These are phyloP conservation scores for Onychomys torridus DNA, from an alignment of 2,797 vertebrate genomes.

Conservation along the genomic window DNA sequence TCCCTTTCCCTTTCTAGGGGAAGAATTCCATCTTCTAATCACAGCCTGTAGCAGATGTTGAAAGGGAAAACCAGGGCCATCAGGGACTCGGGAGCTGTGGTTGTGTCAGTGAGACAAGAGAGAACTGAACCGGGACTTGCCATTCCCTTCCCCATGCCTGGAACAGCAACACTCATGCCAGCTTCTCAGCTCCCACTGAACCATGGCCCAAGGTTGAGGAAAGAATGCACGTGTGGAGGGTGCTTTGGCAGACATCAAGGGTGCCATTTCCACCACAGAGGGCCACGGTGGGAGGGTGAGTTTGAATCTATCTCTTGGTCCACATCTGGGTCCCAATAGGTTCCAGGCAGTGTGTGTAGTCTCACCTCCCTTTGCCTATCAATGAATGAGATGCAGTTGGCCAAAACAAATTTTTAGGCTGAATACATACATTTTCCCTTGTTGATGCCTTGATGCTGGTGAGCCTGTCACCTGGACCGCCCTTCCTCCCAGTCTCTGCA, in stretches of 20 bases:
- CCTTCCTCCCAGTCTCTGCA: neutral
- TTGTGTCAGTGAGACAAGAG: neutral
- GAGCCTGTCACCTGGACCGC: neutral
- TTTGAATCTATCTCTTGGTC: neutral
- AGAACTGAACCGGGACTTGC: neutral
- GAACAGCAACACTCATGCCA: rapidly evolving
- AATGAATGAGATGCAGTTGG: neutral
- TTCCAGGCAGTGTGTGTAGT: neutral
- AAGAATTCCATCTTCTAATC: constrained; percentile 48
- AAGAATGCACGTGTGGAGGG: neutral
- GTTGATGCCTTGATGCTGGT: neutral
- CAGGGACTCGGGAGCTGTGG: neutral
- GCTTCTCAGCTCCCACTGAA: neutral
- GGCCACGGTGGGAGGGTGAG: neutral
- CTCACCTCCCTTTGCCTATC: neutral
- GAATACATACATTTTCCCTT: neutral
- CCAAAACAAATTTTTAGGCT: neutral
- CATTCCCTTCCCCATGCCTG: neutral
- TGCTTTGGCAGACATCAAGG: neutral
- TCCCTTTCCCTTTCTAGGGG: neutral
- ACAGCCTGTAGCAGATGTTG: constrained; percentile 24
- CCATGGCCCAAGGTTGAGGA: neutral
- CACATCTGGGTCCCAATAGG: neutral
- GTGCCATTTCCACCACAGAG: neutral
- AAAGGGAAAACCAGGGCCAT: constrained; percentile 10